These are phyloP conservation scores for Standfussiana lucernea DNA, from an alignment of 2,888 invertebrate species.

Conservation along the genomic window DNA sequence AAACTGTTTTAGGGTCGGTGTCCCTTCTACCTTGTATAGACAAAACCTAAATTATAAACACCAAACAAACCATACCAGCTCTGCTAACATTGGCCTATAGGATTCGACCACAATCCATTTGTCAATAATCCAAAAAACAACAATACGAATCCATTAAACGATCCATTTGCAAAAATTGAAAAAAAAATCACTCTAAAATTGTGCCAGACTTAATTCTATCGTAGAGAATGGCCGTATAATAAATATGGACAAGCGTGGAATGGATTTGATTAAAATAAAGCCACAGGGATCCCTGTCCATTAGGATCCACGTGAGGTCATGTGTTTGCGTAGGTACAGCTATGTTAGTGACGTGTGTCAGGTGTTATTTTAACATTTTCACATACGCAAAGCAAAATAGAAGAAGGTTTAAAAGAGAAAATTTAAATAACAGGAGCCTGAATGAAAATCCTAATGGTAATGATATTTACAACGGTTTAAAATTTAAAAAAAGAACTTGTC, in stretches of 20 bases:
- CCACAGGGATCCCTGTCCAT: slow-evolving; percentile 74
- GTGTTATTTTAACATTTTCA: neutral
- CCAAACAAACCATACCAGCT: neutral
- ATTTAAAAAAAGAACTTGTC: neutral
- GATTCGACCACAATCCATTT: too few species aligned
- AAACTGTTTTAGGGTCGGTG: too few species aligned
- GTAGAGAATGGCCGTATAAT: slow-evolving; percentile 36
- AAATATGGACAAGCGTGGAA: slow-evolving; percentile 51
- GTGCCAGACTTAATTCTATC: slow-evolving; percentile 41
- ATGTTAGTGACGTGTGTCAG: slow-evolving; percentile 3
- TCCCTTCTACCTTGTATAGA: too few species aligned
- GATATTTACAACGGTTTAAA: neutral
- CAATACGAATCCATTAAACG: slow-evolving; percentile 2
- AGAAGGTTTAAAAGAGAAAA: neutral
- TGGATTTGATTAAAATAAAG: slow-evolving; percentile 73
- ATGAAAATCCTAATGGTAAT: neutral
- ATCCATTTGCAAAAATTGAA: slow-evolving; percentile 25
- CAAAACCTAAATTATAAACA: neutral
- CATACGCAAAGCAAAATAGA: neutral
- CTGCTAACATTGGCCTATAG: too few species aligned
- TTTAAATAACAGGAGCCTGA: neutral
- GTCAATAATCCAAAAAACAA: slow-evolving; percentile 25
- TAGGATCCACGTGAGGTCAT: slow-evolving; percentile 70
- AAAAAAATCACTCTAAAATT: slow-evolving; percentile 37
- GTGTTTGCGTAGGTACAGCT: slow-evolving; percentile 4